Conservation (phyloP, 2,888 invertebrate species). For the Coenonympha glycerion region DNA sequence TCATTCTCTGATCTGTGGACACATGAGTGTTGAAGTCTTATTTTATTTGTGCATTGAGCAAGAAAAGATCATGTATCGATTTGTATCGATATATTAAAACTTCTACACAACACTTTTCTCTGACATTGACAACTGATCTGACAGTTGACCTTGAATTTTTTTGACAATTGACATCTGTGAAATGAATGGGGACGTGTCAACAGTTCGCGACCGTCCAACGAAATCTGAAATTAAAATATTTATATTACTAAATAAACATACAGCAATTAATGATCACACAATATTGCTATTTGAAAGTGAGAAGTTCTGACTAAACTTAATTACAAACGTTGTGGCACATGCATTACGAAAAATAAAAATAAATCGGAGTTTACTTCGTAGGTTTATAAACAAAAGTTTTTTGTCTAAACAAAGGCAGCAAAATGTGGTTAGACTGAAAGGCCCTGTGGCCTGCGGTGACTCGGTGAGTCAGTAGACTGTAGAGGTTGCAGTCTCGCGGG, state of each 20-base stretch:
- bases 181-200: conserved; percentile 30
- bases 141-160: conserved; percentile 18
- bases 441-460: too few relatives aligned
- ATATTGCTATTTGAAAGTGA: not conserved
- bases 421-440: conserved; percentile 44
- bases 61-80: too few relatives aligned
- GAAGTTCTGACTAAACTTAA: not conserved
- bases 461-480: conserved; percentile 21
- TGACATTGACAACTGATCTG: conserved; percentile 24
- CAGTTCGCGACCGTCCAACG: conserved; percentile 11
- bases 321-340: not conserved
- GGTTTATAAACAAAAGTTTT: conserved; percentile 3
- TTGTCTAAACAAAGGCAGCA: conserved; percentile 22
- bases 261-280: not conserved
- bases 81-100: too few relatives aligned
- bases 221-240: conserved; percentile 17
- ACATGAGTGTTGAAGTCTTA: too few relatives aligned
- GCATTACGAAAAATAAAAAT: not conserved
- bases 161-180: too few relatives aligned
- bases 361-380: not conserved
- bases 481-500: conserved; percentile 41
- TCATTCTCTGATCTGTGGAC: too few relatives aligned
- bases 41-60: too few relatives aligned
- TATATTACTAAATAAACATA: not conserved
- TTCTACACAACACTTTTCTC: not conserved